phyloP scores from a whole-genome alignment of 2,888 invertebrate species.

The Orthonychiurus folsomi region DNA sequence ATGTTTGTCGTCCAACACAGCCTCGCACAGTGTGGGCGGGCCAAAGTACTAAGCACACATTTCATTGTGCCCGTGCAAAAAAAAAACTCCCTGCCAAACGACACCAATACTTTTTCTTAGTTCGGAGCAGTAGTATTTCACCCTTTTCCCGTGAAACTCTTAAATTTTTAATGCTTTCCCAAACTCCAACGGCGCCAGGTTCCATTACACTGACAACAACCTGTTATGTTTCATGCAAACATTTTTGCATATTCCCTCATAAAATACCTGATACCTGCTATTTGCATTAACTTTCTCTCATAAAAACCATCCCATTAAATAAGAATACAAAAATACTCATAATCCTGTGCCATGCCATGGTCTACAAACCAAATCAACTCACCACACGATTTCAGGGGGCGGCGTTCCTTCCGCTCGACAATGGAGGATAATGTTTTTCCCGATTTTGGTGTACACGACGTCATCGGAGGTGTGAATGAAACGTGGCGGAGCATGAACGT shows the following conservation, averaged over 20 bases:
- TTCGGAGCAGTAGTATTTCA: no score
- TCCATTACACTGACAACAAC: no score
- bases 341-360: not conserved
- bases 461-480: slow-evolving; percentile 92
- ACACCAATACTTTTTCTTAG: no score
- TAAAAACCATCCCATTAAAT: no score
- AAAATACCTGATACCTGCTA: no score
- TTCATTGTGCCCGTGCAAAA: no score
- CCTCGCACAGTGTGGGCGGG: not conserved
- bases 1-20: not conserved
- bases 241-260: no score
- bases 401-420: slow-evolving; percentile 95
- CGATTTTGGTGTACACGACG: slow-evolving; percentile 92
- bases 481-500: slow-evolving; percentile 92
- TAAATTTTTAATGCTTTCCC: not conserved
- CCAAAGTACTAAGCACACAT: not conserved
- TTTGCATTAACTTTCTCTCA: no score
- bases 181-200: no score
- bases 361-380: slow-evolving; percentile 47
- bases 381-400: slow-evolving; percentile 90
- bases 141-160: no score
- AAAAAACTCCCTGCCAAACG: not conserved
- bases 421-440: slow-evolving; percentile 89
- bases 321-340: no score
- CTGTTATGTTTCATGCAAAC: no score